A percentile compares a stretch with the other conserved stretches of the same genome.
These are phyloP conservation scores for Gastrophryne carolinensis DNA, from an alignment of 2,797 vertebrate species.

Conservation along the genomic window DNA sequence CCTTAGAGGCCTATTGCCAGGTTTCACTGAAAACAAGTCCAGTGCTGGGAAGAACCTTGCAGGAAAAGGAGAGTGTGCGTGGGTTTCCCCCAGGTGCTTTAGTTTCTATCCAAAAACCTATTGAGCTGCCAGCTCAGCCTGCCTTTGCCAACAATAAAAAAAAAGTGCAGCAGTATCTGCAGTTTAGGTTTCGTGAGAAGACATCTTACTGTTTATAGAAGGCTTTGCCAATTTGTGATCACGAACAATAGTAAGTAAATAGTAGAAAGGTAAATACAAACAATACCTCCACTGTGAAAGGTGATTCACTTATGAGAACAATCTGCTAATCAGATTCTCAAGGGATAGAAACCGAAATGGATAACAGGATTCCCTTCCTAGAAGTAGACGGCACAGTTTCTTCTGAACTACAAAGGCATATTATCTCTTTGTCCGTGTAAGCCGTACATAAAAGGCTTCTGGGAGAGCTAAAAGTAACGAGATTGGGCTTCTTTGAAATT, in stretches of 20 bases:
- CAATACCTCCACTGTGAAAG: background rate
- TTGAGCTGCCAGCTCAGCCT: too few species aligned
- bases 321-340: slow-evolving; percentile 33
- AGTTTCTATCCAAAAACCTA: too few species aligned
- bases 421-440: slow-evolving; percentile 28
- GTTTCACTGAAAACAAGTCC: too few species aligned
- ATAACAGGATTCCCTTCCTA: slow-evolving; percentile 22
- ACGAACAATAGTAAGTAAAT: slow-evolving; percentile 13
- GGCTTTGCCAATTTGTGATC: slow-evolving; percentile 8
- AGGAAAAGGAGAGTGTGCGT: too few species aligned
- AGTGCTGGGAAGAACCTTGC: too few species aligned
- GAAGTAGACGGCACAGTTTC: slow-evolving; percentile 11
- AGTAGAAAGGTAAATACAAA: slow-evolving; percentile 18
- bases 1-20: too few species aligned
- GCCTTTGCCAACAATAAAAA: too few species aligned
- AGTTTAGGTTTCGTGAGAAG: slow-evolving; percentile 5
- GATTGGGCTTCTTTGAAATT: slow-evolving; percentile 23
- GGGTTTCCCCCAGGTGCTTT: too few species aligned
- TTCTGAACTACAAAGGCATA: slow-evolving; percentile 23
- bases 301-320: slow-evolving; percentile 26
- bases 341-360: background rate
- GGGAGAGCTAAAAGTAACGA: background rate
- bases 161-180: background rate
- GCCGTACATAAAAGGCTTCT: slow-evolving; percentile 39
- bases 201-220: slow-evolving; percentile 11